Evolutionary conservation across 1,140 invertebrate species (phyloP).

Genomic region (Ceratosolen fusciceps): DNA sequence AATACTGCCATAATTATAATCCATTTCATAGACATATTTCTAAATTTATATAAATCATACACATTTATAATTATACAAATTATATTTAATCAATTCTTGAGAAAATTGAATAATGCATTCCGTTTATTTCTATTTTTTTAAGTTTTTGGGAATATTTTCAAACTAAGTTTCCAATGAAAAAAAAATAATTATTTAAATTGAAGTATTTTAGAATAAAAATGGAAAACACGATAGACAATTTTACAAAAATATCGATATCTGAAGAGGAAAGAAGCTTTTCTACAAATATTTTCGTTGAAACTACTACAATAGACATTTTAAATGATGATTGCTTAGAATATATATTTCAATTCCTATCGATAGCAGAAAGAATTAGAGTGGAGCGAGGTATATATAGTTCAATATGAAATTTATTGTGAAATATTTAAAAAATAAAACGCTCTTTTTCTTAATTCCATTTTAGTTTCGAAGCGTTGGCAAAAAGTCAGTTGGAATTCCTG

Average conservation of each 20-base stretch:
- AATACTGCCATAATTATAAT: no score
- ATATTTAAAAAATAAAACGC: not conserved
- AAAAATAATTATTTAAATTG: not conserved
- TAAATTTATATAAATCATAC: no score
- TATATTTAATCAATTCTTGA: no score
- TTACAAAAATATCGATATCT: not conserved
- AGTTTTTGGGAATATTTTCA: no score
- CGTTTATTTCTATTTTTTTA: no score
- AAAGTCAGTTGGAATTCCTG: conserved; percentile 18
- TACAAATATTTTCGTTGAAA: not conserved
- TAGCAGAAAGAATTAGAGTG: conserved; percentile 38
- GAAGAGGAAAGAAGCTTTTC: not conserved
- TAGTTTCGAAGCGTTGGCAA: conserved; percentile 32
- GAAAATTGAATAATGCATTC: no score
- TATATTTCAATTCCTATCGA: conserved; percentile 37
- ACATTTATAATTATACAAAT: no score
- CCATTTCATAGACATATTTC: no score
- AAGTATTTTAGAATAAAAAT: conserved; percentile 9
- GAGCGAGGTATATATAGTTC: conserved; percentile 31
- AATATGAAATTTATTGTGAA: not conserved
- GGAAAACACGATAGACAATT: not conserved
- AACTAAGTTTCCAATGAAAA: no score
- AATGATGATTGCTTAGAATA: conserved; percentile 41
- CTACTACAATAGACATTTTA: conserved; percentile 17
- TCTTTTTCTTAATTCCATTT: not conserved